Percentiles rank a stretch among this genome's conserved stretches.
These are phyloP conservation scores for Lucilia sericata DNA, from an alignment of 1,140 invertebrate genomes.

Conservation along the genomic window DNA sequence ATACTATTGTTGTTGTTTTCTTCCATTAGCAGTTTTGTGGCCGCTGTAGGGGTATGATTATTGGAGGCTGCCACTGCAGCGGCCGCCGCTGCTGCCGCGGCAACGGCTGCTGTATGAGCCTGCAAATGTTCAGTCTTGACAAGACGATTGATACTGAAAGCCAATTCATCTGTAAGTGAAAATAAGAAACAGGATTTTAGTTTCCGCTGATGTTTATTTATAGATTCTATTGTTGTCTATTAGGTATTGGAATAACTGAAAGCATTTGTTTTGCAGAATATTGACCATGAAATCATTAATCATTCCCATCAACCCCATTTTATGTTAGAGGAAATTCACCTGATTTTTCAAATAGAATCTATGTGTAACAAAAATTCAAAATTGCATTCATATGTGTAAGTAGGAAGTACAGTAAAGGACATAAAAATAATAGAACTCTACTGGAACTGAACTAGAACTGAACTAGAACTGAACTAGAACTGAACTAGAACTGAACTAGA, in stretches of 20 bases:
- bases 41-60: conserved; percentile 24
- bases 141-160: conserved; percentile 79
- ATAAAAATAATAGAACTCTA: neutral
- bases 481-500: too few species aligned
- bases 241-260: neutral
- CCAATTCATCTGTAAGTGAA: conserved; percentile 75
- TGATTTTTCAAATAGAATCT: neutral
- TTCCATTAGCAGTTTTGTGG: conserved; percentile 45
- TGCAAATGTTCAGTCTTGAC: conserved; percentile 72
- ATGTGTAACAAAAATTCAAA: neutral
- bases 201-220: neutral
- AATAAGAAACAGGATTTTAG: neutral
- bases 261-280: conserved; percentile 10
- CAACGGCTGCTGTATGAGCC: conserved; percentile 59
- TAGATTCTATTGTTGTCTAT: neutral
- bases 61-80: conserved; percentile 44
- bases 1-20: conserved; percentile 66
- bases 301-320: neutral
- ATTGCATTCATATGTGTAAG: neutral
- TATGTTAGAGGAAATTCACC: conserved; percentile 6
- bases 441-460: too few species aligned
- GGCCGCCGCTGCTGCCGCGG: conserved; percentile 55
- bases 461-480: too few species aligned
- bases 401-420: neutral
- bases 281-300: conserved; percentile 45